Base-by-base conservation (phyloP, 2,888 invertebrate species). In the Drosophila paracracens region DNA sequence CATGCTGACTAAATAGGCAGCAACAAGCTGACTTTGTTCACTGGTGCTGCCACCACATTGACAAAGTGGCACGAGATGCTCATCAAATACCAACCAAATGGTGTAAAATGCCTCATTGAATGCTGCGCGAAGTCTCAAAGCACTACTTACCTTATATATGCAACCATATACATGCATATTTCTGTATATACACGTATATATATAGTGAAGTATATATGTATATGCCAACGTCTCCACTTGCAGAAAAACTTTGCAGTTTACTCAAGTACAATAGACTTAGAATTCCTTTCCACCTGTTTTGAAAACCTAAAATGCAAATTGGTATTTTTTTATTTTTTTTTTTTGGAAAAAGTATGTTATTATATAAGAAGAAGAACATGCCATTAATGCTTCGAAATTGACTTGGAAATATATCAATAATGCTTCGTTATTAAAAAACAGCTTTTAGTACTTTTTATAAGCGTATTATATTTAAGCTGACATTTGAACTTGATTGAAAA, bases 61-160 rank as follows among this genome's bases (percentile, higher is more conserved):
- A 69, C 58, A 70, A 70, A 69, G 68, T 76, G 66, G 60, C 72
- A 58, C 46, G 81, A 53, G 81, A 66, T 82, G 88, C 85, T 88
- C 85, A 82, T 88, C 85, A 86, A 89, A 89, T 85, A 57, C 83
- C 83, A 88, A 66, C 74, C 74, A 81, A 84, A 90, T 88, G 86
- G 90, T 83, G 89, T 88, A 83, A 87, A 87, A 88, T 83, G 88
- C 87, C 90, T 88, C 90, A 87, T 87, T 90, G 87, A 87, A 85
- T 81, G 67, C 73, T 67, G 67, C 65, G 67, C 61, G 77, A 74
- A 64, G 66, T 79, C 84, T 78, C 76, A 59, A 73, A 73, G 77
- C 70, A 77, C 77, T 70, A 82, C 79, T 78, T 74, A 74, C 74
- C 78, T 64, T 68, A 54, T 58, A 68, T 59, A 67, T 43, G 27